phyloP scores from a whole-genome alignment of 2,113 vertebrate species.

The Psammodynastes pulverulentus region DNA sequence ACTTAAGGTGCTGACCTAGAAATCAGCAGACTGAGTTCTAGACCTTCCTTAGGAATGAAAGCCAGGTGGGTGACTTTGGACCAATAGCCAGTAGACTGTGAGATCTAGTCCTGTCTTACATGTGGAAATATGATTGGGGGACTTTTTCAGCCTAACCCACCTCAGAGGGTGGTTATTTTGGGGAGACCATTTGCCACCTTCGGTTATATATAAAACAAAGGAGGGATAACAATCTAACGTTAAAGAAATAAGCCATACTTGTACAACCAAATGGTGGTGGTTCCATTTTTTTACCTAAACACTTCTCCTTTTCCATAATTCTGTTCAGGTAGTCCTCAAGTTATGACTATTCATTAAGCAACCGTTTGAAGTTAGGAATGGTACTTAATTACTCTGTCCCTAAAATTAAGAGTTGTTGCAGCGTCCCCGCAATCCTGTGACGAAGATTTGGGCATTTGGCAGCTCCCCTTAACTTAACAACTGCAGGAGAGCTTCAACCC shows the following conservation, averaged over 20 bases:
- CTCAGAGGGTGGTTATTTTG: neutral
- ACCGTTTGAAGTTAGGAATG: too few species aligned
- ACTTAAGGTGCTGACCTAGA: neutral
- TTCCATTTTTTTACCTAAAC: too few species aligned
- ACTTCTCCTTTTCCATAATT: too few species aligned
- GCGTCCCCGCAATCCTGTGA: too few species aligned
- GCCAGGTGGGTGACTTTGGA: neutral
- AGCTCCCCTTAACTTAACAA: too few species aligned
- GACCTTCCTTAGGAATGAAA: neutral
- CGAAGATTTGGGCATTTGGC: too few species aligned
- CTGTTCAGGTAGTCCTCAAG: too few species aligned
- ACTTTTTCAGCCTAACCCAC: neutral
- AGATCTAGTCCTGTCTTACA: neutral
- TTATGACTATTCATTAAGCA: too few species aligned
- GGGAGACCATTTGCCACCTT: neutral
- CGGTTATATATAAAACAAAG: neutral
- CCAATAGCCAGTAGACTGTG: neutral
- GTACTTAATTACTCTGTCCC: too few species aligned
- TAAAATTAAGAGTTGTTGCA: too few species aligned
- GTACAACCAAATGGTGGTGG: neutral
- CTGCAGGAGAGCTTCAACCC: too few species aligned
- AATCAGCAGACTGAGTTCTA: neutral
- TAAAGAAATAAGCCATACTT: neutral
- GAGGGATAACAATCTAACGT: neutral
- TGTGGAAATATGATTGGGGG: neutral